Percentiles rank a stretch among this genome's conserved stretches.
Conservation (phyloP, 2,797 vertebrate species). For the Molossus alvarezi region DNA sequence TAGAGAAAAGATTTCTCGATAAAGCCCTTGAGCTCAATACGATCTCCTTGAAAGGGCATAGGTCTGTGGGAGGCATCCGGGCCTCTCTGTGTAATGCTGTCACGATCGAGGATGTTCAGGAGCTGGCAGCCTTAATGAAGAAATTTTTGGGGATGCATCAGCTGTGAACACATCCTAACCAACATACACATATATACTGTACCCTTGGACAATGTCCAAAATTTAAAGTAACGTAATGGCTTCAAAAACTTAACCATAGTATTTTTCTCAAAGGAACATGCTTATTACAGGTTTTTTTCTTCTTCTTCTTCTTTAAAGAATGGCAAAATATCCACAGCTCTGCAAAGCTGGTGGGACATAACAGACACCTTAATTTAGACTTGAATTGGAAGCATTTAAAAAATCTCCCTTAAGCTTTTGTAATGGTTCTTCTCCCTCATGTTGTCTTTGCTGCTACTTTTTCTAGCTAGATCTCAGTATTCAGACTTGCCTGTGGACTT, state of each 20-base stretch:
- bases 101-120: constrained; percentile 94
- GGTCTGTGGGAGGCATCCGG: constrained; percentile 97
- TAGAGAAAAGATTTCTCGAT: constrained; percentile 95
- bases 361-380: neutral
- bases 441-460: constrained; percentile 41
- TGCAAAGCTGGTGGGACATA: constrained; percentile 10
- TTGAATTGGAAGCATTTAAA: constrained; percentile 41
- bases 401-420: constrained; percentile 57
- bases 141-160: constrained; percentile 91
- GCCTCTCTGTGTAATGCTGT: constrained; percentile 97
- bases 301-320: neutral
- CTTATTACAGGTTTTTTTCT: constrained; percentile 59
- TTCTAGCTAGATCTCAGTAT: constrained; percentile 1
- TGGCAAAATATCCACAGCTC: neutral
- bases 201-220: constrained; percentile 44
- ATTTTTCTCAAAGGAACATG: constrained; percentile 60
- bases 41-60: constrained; percentile 76
- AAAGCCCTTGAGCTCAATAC: constrained; percentile 89
- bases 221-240: constrained; percentile 64
- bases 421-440: neutral
- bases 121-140: constrained; percentile 94
- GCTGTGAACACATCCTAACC: constrained; percentile 78
- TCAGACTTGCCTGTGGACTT: constrained; percentile 21
- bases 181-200: neutral
- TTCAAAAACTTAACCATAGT: constrained; percentile 53